These are phyloP conservation scores for Anser cygnoides DNA, from an alignment of 2,113 vertebrate species.

Conservation along the genomic window DNA sequence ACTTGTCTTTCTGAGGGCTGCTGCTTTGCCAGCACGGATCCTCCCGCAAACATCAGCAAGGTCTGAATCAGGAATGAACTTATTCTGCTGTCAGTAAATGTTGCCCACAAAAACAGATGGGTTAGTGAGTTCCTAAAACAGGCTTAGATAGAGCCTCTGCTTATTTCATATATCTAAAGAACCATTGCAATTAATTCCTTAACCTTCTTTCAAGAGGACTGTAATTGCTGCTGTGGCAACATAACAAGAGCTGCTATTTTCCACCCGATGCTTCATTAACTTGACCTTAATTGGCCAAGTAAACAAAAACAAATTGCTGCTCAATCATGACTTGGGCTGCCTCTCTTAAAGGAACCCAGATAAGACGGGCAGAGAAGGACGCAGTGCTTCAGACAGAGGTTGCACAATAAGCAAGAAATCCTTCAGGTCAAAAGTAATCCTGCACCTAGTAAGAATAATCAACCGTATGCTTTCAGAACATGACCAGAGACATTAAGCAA, in stretches of 20 bases:
- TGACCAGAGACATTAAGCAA: neutral
- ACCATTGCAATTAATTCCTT: neutral
- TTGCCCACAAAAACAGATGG: neutral
- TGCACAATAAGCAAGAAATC: neutral
- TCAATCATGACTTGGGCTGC: neutral
- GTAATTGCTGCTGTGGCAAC: constrained; percentile 51
- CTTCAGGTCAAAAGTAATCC: neutral
- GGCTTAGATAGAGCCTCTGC: neutral
- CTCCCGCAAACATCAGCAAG: neutral
- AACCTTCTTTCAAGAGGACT: neutral
- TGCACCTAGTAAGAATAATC: neutral
- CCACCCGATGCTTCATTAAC: constrained; percentile 29
- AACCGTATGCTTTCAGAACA: neutral
- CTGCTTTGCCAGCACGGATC: neutral
- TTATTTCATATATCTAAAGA: neutral
- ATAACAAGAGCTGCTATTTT: neutral
- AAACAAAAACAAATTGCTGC: constrained; percentile 27
- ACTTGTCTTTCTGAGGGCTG: neutral
- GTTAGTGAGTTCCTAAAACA: neutral
- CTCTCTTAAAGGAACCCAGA: neutral
- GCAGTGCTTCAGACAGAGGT: neutral
- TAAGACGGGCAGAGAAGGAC: neutral
- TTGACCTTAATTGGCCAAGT: constrained; percentile 38
- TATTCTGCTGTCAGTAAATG: neutral
- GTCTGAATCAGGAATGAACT: neutral